Percentiles rank a stretch among this genome's conserved stretches.
These are phyloP conservation scores for Myiagra hebetior DNA, from an alignment of 2,113 vertebrate species.

Conservation along the genomic window DNA sequence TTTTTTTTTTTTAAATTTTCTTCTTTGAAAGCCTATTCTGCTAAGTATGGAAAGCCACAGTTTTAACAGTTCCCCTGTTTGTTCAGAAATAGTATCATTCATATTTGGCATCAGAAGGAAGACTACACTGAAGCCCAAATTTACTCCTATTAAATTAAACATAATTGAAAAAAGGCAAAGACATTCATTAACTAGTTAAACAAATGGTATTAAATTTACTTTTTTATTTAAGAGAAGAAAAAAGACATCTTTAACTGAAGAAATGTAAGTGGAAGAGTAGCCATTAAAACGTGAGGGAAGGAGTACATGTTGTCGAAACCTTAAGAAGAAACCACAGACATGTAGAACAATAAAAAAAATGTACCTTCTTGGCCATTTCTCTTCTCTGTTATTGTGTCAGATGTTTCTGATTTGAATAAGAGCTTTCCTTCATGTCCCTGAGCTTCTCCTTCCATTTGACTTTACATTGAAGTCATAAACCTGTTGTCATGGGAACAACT, in stretches of 20 bases:
- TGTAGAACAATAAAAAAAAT: conserved; percentile 31
- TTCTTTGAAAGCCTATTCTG: conserved; percentile 47
- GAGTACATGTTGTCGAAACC: background rate
- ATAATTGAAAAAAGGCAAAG: conserved; percentile 55
- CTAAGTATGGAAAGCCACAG: conserved; percentile 45
- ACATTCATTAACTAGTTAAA: conserved; percentile 35
- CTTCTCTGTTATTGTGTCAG: conserved; percentile 10
- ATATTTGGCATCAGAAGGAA: conserved; percentile 31
- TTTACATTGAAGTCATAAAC: conserved; percentile 53
- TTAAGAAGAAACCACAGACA: conserved; percentile 38
- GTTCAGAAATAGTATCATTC: conserved; percentile 47
- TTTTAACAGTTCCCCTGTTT: conserved; percentile 43
- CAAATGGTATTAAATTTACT: conserved; percentile 10
- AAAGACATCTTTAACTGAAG: background rate
- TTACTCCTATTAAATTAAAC: conserved; percentile 59
- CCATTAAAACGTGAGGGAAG: conserved; percentile 22
- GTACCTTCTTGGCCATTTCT: conserved; percentile 26
- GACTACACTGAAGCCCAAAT: conserved; percentile 31
- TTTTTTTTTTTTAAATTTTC: background rate
- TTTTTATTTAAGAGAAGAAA: conserved; percentile 46
- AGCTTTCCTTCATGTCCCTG: conserved; percentile 19
- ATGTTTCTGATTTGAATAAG: conserved; percentile 44
- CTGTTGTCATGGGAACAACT: conserved; percentile 13
- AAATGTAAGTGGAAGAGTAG: background rate
- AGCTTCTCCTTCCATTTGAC: conserved; percentile 27